Base-by-base conservation (phyloP, 2,888 invertebrate genomes). In the Sesia bembeciformis region DNA sequence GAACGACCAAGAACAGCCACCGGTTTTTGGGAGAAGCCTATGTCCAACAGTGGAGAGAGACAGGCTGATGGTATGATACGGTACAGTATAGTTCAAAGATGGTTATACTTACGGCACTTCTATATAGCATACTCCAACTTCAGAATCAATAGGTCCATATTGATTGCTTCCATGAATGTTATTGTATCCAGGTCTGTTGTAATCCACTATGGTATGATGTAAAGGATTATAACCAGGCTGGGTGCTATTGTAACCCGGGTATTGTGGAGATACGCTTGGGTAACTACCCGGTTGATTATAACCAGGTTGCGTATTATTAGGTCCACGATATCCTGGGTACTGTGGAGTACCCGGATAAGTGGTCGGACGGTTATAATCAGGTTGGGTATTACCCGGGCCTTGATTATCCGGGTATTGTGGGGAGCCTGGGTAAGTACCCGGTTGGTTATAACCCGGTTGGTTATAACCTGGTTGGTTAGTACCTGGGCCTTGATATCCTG, bases 31-130 rank as follows among this genome's bases (percentile, higher is more conserved):
- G 23, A 23, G 23, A 23, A 23, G 23, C 23, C 23, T 23, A 23
- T 23, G 2, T 23, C 23, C 23, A 23, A 23, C 23, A 23, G 23
- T 2, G 23, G 23, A 23, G 2, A 23, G 23, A 23, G 1, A 23
- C 23, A 23, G 23, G 23, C 23, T 23, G 2, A 23, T 23, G 23
- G 23, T 23, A 23, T 23, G 23, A 2, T 23, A 23, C 2, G 23
- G 23, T 23, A 23, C 23, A 23, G 2, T 23, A 23, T 23, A 23
- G 23, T 23, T 1, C 23, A 23, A 23, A 23, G 23, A 23, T 23
- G 23, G 23, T 23, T 23, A 51, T 68, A 91, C 93, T 91, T 79
- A 93, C 93, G 92, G 92, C 3, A 93, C 91, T 89, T 92, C 92
- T 46, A 90, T 84, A 60, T 90, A 90, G 68, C 93, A 93, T 4